Evolutionary conservation across 2,888 invertebrate genomes (phyloP).

Genomic region (Helleia helle): DNA sequence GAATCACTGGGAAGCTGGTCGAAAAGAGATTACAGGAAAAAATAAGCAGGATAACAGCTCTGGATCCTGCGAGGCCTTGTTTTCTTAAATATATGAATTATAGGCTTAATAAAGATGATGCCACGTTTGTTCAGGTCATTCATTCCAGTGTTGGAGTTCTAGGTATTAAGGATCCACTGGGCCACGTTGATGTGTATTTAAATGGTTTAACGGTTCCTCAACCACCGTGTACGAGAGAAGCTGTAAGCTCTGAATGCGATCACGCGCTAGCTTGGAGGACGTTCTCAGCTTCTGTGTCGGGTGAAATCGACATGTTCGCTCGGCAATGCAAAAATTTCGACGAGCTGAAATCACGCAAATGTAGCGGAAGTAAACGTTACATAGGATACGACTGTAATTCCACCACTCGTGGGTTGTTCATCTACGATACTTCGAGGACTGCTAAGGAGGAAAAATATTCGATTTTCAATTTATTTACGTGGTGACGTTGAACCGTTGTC

Average conservation of each 20-base stretch:
- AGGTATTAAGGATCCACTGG: slow-evolving; percentile 45
- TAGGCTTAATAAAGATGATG: slow-evolving; percentile 38
- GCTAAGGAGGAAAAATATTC: slow-evolving; percentile 21
- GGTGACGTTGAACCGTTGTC: no score
- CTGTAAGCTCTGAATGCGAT: slow-evolving; percentile 48
- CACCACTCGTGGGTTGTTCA: slow-evolving; percentile 35
- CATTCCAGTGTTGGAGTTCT: slow-evolving; percentile 54
- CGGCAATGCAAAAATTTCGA: slow-evolving; percentile 38
- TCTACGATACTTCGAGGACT: slow-evolving; percentile 36
- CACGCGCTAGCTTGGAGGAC: slow-evolving; percentile 53
- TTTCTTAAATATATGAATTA: slow-evolving; percentile 35
- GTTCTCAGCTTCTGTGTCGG: slow-evolving; percentile 38
- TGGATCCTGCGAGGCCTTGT: slow-evolving; percentile 59
- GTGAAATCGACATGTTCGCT: slow-evolving; percentile 31
- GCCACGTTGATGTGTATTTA: slow-evolving; percentile 54
- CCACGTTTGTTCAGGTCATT: slow-evolving; percentile 51
- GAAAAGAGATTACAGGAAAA: slow-evolving; percentile 31
- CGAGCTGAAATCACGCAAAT: slow-evolving; percentile 33
- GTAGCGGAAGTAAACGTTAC: slow-evolving; percentile 34
- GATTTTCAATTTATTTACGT: no score
- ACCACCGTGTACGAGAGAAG: slow-evolving; percentile 42
- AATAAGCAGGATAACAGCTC: slow-evolving; percentile 44
- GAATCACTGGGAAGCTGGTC: slow-evolving; percentile 49
- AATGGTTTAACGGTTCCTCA: slow-evolving; percentile 49
- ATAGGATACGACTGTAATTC: slow-evolving; percentile 40